These are phyloP conservation scores for Alaudala cheleensis DNA, from an alignment of 2,113 vertebrate species.

Conservation along the genomic window DNA sequence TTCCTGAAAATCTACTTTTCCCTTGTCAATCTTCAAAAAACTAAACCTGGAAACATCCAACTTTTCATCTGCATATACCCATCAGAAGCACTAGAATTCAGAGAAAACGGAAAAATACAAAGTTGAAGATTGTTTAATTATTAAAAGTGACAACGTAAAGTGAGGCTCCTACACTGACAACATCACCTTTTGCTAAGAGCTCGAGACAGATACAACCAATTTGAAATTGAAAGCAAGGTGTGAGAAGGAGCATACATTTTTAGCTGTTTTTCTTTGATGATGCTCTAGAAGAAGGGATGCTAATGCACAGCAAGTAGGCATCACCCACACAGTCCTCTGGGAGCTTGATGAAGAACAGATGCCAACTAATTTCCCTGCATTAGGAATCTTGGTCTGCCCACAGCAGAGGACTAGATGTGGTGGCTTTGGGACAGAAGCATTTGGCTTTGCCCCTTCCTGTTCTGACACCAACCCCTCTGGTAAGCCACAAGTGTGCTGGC, in stretches of 20 bases:
- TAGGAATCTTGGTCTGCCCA: neutral
- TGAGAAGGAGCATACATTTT: neutral
- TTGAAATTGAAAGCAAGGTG: neutral
- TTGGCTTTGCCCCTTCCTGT: neutral
- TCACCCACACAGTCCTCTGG: accelerated
- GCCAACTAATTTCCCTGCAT: accelerated
- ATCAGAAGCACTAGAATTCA: neutral
- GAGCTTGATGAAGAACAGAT: neutral
- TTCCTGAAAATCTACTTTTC: neutral
- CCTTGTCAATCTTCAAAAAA: neutral
- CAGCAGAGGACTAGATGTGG: neutral
- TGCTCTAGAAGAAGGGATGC: neutral
- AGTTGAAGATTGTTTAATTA: neutral
- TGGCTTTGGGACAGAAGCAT: neutral
- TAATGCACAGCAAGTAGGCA: neutral
- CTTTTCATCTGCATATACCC: neutral
- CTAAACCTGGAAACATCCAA: neutral
- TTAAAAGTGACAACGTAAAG: neutral
- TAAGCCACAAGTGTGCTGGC: neutral
- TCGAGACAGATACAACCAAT: neutral
- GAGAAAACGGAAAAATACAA: neutral
- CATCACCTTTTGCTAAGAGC: neutral
- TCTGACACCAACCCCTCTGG: neutral
- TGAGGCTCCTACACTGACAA: neutral
- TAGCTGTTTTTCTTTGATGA: neutral